Percentiles rank a stretch among this genome's conserved stretches.
Conservation (phyloP, 2,888 invertebrate genomes). For the Habrosyne pyritoides region DNA sequence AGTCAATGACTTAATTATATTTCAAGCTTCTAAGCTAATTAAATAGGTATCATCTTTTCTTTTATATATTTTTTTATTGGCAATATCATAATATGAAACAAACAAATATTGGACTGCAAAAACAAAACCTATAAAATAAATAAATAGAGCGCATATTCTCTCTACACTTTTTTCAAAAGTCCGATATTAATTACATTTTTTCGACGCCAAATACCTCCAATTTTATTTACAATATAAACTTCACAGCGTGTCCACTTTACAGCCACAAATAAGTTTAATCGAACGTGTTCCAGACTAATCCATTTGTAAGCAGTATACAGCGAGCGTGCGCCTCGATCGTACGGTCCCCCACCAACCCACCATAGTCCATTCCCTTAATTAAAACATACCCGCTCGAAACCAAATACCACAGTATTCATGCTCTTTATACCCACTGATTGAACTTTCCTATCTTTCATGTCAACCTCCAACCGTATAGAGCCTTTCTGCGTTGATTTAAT, state of each 20-base stretch:
- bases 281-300: slow-evolving; percentile 69
- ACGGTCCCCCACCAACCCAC: slow-evolving; percentile 34
- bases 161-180: too few relatives aligned
- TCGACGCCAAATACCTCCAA: too few relatives aligned
- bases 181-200: too few relatives aligned
- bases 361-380: slow-evolving; percentile 73
- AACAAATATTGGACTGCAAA: too few relatives aligned
- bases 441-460: slow-evolving; percentile 24
- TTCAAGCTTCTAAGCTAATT: too few relatives aligned
- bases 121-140: too few relatives aligned
- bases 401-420: slow-evolving; percentile 35
- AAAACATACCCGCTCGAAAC: slow-evolving; percentile 58
- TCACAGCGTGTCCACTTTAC: slow-evolving; percentile 31
- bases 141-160: too few relatives aligned
- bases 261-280: slow-evolving; percentile 54
- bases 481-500: background rate
- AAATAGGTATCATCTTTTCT: too few relatives aligned
- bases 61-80: too few relatives aligned
- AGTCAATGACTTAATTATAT: too few relatives aligned
- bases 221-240: background rate
- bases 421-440: slow-evolving; percentile 38
- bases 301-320: slow-evolving; percentile 61
- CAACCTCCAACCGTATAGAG: background rate
- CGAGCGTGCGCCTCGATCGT: slow-evolving; percentile 35
- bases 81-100: too few relatives aligned